phyloP scores from a whole-genome alignment of 2,113 vertebrate genomes.

The Stegostoma tigrinum region DNA sequence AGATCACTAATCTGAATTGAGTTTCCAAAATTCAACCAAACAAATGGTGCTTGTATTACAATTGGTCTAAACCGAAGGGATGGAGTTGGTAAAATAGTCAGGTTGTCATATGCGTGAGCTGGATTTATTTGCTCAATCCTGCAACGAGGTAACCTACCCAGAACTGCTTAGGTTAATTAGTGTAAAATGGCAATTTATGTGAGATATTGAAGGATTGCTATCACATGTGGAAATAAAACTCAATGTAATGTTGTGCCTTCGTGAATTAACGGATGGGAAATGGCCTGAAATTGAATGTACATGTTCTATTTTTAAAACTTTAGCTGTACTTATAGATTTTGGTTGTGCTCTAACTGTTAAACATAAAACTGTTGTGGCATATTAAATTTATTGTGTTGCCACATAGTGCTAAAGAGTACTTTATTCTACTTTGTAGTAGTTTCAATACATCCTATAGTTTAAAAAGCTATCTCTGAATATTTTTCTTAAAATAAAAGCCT shows the following conservation, averaged over 20 bases:
- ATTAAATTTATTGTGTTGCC: background rate
- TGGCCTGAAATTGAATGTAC: background rate
- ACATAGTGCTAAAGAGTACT: background rate
- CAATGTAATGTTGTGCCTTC: background rate
- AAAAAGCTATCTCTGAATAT: background rate
- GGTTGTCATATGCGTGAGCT: too few species aligned
- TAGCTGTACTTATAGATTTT: background rate
- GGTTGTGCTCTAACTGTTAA: background rate
- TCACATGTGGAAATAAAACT: background rate
- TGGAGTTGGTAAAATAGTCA: too few species aligned
- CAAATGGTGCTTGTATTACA: background rate
- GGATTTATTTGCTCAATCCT: too few species aligned
- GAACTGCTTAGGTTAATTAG: background rate
- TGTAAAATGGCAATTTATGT: background rate
- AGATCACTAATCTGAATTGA: background rate
- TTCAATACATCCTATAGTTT: background rate
- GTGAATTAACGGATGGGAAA: background rate
- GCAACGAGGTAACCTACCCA: too few species aligned
- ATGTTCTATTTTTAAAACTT: background rate
- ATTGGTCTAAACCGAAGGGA: background rate
- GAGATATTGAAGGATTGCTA: background rate
- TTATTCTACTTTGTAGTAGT: background rate
- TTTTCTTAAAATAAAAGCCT: constrained; percentile 23
- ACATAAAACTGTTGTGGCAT: too few species aligned
- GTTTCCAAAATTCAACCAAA: background rate